These are phyloP conservation scores for Apodemia mormo DNA, from an alignment of 2,888 invertebrate species.

Conservation along the genomic window DNA sequence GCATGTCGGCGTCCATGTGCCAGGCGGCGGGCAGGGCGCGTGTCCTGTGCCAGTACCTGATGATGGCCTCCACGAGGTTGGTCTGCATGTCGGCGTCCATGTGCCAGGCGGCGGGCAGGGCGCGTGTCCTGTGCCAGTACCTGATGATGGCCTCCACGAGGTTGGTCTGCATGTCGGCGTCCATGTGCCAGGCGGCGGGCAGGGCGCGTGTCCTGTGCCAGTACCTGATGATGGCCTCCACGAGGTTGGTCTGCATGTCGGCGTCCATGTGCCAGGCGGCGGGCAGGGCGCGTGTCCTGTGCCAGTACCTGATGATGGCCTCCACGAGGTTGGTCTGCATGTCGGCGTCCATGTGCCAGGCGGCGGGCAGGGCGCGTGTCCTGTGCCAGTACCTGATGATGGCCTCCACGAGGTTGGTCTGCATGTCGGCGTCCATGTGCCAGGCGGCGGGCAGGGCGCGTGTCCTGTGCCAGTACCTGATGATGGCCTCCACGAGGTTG, in stretches of 20 bases:
- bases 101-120: constrained; percentile 92
- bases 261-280: constrained; percentile 94
- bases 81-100: constrained; percentile 95
- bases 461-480: constrained; percentile 86
- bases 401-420: constrained; percentile 96
- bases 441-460: constrained; percentile 91
- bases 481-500: constrained; percentile 96
- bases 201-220: too few species aligned
- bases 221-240: constrained; percentile 96
- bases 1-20: constrained; percentile 94
- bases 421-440: constrained; percentile 94
- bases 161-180: constrained; percentile 94
- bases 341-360: constrained; percentile 95
- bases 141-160: constrained; percentile 97
- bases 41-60: constrained; percentile 82
- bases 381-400: constrained; percentile 87
- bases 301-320: constrained; percentile 90
- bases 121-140: constrained; percentile 84
- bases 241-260: constrained; percentile 95
- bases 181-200: constrained; percentile 89
- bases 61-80: constrained; percentile 96
- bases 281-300: constrained; percentile 87
- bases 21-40: constrained; percentile 78
- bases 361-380: constrained; percentile 44
- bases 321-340: constrained; percentile 97